Evolutionary conservation across 2,113 vertebrate species (phyloP), one percentile per base, ranked within the genome.

Genomic region (Helogale parvula): DNA sequence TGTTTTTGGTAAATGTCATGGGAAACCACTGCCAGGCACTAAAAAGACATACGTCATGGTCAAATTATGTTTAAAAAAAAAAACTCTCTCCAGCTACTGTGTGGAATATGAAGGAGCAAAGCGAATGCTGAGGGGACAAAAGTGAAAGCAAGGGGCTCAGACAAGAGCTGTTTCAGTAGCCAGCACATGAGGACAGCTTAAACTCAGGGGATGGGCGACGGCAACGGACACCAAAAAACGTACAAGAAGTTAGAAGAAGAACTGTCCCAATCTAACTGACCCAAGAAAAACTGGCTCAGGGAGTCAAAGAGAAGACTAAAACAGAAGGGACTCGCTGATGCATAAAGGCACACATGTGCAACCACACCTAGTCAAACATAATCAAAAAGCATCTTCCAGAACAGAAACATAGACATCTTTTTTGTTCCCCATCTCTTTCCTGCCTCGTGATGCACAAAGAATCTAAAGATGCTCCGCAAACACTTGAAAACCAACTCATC

Each of bases 281-380:
- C 38, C 79, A 77, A 68, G 50, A 83, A 90, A 93, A 97, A 27
- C 45, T 57, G 21, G 54, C 71, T 82, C 29, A 6, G 88, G 89
- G 38, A 79, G 29, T 88, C 52, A 84, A 47, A 94, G 50, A 50
- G 50, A 50, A 50, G 33, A 86, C 38, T 81, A 63, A 80, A 95
- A 86, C 41, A 65, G 60, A 93, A 93, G 2, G 5, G 17, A 76
- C 41, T 35, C 69, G 2, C n/a, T 95, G 76, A 94, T 27, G 68
- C 27, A 74, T 68, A 86, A 84, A 89, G 33, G n/a, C 21, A 85
- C 19, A 74, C 57, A 93, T 87, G 88, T 88, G n/a, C 69, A 95
- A 96, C 54, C 12, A 71, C 63, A 69, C 69, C 47, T 76, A 45
- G 13, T 54, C 85, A 2, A 52, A 66, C 10, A 52, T 12, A 91